Base-by-base conservation (phyloP, 2,797 vertebrate species). In the Myripristis murdjan region DNA sequence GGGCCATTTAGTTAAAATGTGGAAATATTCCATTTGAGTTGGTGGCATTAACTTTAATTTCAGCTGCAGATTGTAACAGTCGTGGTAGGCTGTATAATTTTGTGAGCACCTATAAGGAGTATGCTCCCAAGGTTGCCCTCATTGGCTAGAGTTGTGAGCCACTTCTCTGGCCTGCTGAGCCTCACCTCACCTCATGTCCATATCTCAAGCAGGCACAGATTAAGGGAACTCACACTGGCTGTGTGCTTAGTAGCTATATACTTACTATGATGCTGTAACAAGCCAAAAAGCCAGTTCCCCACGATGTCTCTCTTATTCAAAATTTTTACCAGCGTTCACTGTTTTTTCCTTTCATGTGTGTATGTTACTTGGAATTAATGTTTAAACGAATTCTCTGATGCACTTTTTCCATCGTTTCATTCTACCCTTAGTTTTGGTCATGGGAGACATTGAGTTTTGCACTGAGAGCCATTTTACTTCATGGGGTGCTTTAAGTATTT, bases 241-340 rank as follows among this genome's bases (percentile, higher is more conserved):
- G 46, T 61, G 31, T 59, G 26, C 59, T 64, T 46, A 53, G 77
- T 48, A 70, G 66, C 80, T 78, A 72, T 84, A 77, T 70, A 69
- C 48, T 71, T 70, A 69, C 48, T 71, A 11, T 4, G 16, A 66
- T 71, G 46, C 82, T 74, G 72, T 83, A 63, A 77, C 20, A 76
- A 46, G 59, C 54, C 67, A 52, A 14, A 54, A 49, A 70, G 43
- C 31, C 73, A 68, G 47, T 79, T 58, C 61, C 12, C 55, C 54
- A 64, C 15, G 8, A 63, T 65, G 46, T 47, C 39, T 9, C 41
- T 65, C 26, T 68, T 31, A 23, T 66, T 60, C 66, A 60, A 15
- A 48, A 70, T 48, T 16, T n/a, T 59, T n/a, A 51, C 22, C 7
- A 39, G 5, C 39, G 3, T 51, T 6, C 2, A 8, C 6, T 26